phyloP scores from a whole-genome alignment of 1,140 invertebrate genomes.

The Spodoptera litura region DNA sequence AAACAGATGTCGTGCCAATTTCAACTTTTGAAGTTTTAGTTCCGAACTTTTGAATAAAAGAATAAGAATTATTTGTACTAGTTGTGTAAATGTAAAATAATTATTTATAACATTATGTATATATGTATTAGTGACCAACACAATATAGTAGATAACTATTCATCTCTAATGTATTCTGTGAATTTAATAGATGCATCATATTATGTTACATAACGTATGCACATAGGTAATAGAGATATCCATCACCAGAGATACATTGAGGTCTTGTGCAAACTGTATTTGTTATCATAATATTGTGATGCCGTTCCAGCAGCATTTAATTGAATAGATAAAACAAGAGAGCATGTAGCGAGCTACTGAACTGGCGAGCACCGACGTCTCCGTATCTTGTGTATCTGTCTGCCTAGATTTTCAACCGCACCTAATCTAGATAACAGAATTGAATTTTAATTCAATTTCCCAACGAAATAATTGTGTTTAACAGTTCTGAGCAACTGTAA shows the following conservation, averaged over 20 bases:
- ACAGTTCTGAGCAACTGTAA: constrained; percentile 71
- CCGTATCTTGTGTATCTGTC: constrained; percentile 29
- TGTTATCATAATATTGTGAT: constrained; percentile 50
- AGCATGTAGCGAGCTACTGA: constrained; percentile 6
- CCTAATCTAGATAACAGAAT: constrained; percentile 62
- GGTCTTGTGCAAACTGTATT: constrained; percentile 19
- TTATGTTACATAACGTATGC: not conserved
- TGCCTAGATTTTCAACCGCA: constrained; percentile 52
- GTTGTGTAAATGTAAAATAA: no score
- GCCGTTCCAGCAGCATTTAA: constrained; percentile 41
- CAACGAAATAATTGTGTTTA: constrained; percentile 72
- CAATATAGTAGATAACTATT: no score
- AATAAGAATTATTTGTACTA: no score
- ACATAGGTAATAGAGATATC: not conserved
- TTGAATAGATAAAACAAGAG: constrained; percentile 54
- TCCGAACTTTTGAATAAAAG: no score
- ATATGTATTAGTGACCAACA: no score
- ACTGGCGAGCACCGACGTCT: not conserved
- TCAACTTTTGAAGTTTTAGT: no score
- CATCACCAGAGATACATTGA: constrained; percentile 11
- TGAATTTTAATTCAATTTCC: constrained; percentile 71
- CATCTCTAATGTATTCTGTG: no score
- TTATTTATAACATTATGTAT: no score
- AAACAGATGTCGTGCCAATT: no score
- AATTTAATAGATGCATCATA: no score